A percentile compares a stretch with the other conserved stretches of the same genome.
Conservation (phyloP, 2,888 invertebrate species). For the Habroteleia sp. region DNA sequence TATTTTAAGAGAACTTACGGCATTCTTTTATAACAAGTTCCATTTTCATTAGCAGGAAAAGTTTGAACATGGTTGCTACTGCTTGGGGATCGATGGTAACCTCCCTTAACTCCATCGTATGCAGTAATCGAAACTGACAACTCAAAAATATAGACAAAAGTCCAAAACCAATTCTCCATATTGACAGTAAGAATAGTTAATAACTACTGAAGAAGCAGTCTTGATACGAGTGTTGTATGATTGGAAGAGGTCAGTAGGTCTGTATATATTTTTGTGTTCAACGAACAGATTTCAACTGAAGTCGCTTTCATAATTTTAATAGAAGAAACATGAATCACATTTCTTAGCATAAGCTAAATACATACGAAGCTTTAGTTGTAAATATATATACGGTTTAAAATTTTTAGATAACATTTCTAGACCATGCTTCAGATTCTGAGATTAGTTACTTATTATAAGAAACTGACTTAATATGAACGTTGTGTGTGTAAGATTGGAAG, state of each 20-base stretch:
- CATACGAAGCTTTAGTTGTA: too few species aligned
- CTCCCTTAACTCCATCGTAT: constrained; percentile 71
- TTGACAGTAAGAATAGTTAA: constrained; percentile 67
- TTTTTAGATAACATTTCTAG: too few species aligned
- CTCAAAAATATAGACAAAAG: constrained; percentile 52
- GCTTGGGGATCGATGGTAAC: constrained; percentile 50
- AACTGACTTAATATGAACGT: too few species aligned
- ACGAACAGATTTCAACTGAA: constrained; percentile 7
- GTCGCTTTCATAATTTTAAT: too few species aligned
- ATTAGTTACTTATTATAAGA: too few species aligned
- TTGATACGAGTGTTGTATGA: constrained; percentile 22
- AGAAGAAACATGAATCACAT: constrained; percentile 7
- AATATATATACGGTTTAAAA: too few species aligned
- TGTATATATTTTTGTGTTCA: constrained; percentile 21
- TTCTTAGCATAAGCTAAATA: too few species aligned
- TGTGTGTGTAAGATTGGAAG: too few species aligned
- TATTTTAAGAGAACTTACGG: constrained; percentile 83
- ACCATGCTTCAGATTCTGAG: too few species aligned
- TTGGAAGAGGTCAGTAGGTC: constrained; percentile 52
- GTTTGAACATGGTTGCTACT: constrained; percentile 28
- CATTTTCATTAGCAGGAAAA: constrained; percentile 75
- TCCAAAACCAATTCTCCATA: constrained; percentile 66
- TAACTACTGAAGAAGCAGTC: constrained; percentile 67
- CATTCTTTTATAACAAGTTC: constrained; percentile 85
- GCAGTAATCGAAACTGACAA: constrained; percentile 62